Percentiles rank a stretch among this genome's conserved stretches.
phyloP scores from a whole-genome alignment of 2,113 vertebrate genomes.

The Agapornis roseicollis region DNA sequence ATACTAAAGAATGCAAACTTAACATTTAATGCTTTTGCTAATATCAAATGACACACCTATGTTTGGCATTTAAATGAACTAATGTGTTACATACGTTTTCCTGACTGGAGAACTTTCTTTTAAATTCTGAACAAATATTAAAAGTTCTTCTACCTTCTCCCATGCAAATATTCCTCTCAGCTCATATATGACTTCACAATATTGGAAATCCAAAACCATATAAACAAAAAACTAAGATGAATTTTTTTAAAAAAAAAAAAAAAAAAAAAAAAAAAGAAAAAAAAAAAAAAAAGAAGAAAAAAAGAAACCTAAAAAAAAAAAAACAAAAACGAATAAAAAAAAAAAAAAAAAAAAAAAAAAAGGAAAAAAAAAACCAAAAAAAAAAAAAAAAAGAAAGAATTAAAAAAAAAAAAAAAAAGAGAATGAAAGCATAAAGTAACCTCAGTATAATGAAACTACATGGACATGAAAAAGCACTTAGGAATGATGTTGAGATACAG shows the following conservation, averaged over 20 bases:
- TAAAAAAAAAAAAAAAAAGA: background rate
- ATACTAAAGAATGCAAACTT: background rate
- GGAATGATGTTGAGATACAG: slow-evolving; percentile 48
- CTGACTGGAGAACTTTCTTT: background rate
- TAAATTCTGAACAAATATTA: background rate
- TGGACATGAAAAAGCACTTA: slow-evolving; percentile 73
- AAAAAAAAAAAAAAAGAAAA: background rate
- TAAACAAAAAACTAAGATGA: background rate
- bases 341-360: background rate
- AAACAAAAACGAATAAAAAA: background rate
- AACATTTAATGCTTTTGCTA: background rate
- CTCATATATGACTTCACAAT: background rate
- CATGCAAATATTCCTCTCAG: background rate
- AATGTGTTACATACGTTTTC: background rate
- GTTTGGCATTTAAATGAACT: background rate
- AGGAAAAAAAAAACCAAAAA: slow-evolving; percentile 79
- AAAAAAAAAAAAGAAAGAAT: background rate
- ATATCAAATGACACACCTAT: background rate
- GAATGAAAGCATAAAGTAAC: slow-evolving; percentile 80
- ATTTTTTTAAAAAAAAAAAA: no score
- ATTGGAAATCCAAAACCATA: background rate
- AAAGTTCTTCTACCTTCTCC: background rate
- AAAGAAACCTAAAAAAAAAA: slow-evolving; percentile 74
- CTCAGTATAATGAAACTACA: slow-evolving; percentile 75
- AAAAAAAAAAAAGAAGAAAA: slow-evolving; percentile 68